A percentile compares a stretch with the other conserved stretches of the same genome.
Conservation (phyloP, 2,888 invertebrate genomes). For the Iselma pallidipennis region DNA sequence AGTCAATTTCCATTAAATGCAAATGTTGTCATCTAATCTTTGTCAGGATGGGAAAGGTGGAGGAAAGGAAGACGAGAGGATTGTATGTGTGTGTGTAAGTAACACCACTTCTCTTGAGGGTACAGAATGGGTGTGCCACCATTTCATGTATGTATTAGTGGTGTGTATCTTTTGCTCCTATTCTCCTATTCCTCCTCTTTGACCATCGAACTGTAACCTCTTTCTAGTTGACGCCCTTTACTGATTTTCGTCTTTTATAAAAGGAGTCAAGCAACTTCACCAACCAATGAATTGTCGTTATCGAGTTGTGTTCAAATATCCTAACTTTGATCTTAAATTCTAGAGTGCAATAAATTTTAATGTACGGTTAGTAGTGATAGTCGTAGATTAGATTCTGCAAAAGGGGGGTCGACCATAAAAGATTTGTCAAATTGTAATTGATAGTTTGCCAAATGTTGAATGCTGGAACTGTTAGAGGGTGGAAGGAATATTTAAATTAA, state of each 20-base stretch:
- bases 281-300: background rate
- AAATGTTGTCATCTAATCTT: background rate
- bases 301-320: background rate
- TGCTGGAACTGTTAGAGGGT: background rate
- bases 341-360: background rate
- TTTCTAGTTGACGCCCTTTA: background rate
- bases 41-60: background rate
- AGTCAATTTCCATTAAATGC: background rate
- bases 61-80: background rate
- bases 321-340: background rate
- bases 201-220: background rate
- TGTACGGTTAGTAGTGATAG: background rate
- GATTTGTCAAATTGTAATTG: constrained; percentile 1
- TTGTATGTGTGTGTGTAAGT: too few species aligned
- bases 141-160: background rate
- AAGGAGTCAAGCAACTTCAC: background rate
- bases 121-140: background rate
- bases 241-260: background rate
- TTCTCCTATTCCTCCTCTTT: background rate
- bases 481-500: background rate
- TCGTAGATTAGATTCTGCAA: background rate
- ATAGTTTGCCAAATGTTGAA: background rate
- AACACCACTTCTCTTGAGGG: background rate
- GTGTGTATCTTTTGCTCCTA: background rate
- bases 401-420: too few species aligned